A percentile compares a stretch with the other conserved stretches of the same genome.
Conservation (phyloP, 1,140 invertebrate species). For the Magallana ariakensis region DNA sequence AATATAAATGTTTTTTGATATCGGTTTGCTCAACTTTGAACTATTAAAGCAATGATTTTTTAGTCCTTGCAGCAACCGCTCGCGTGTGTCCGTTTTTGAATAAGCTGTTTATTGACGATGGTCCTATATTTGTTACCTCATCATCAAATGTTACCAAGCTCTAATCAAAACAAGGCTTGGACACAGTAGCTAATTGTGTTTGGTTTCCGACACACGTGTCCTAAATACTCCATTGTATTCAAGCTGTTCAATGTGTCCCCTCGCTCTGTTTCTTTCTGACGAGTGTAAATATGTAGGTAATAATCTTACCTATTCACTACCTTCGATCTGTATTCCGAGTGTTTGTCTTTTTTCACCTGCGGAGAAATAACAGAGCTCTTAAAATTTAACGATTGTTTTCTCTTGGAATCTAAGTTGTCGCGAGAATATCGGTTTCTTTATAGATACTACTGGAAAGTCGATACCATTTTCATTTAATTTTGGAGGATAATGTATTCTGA, state of each 20-base stretch:
- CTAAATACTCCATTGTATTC: background rate
- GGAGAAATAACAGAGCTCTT: constrained; percentile 11
- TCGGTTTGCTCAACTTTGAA: background rate
- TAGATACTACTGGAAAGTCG: background rate
- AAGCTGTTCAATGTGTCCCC: background rate
- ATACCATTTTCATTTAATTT: background rate
- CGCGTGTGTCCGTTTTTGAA: too few species aligned
- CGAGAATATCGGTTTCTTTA: constrained; percentile 14
- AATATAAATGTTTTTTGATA: background rate
- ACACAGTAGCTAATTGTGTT: background rate
- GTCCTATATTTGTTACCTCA: background rate
- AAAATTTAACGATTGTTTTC: constrained; percentile 30
- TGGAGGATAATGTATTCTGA: background rate
- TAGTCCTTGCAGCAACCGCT: background rate
- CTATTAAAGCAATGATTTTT: background rate
- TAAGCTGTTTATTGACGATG: background rate
- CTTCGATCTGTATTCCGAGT: constrained; percentile 20
- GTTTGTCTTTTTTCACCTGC: constrained; percentile 14
- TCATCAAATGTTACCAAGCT: background rate
- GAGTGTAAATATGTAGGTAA: background rate
- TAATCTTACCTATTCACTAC: constrained; percentile 2
- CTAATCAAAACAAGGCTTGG: background rate
- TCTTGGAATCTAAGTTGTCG: background rate
- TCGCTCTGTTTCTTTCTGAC: background rate
- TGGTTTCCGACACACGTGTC: background rate